phyloP scores from a whole-genome alignment of 2,113 vertebrate species.

The Dasyurus viverrinus region DNA sequence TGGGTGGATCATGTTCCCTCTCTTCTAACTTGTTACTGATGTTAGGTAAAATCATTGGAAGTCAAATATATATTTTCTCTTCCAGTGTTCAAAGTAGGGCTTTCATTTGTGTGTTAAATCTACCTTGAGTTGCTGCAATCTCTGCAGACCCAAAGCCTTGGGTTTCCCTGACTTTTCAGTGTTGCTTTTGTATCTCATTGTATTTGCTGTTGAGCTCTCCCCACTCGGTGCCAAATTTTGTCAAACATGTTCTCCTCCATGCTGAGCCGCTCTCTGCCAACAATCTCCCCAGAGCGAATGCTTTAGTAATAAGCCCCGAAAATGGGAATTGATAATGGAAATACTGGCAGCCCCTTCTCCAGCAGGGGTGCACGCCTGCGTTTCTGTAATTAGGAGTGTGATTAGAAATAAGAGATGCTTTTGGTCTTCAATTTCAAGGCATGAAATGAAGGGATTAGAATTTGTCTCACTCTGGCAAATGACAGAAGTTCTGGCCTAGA shows the following conservation, averaged over 20 bases:
- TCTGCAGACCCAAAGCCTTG: conserved; percentile 17
- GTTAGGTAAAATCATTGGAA: conserved; percentile 63
- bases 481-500: conserved; percentile 29
- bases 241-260: conserved; percentile 66
- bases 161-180: conserved; percentile 54
- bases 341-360: conserved; percentile 52
- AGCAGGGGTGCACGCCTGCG: conserved; percentile 29
- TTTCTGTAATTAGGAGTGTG: conserved; percentile 70
- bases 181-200: conserved; percentile 71
- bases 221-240: conserved; percentile 65
- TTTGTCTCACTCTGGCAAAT: conserved; percentile 67
- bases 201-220: conserved; percentile 68
- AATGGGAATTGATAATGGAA: conserved; percentile 67
- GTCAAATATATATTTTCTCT: conserved; percentile 52
- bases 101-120: conserved; percentile 55
- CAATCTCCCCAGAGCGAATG: conserved; percentile 52
- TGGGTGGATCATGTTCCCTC: conserved; percentile 1
- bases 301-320: conserved; percentile 69
- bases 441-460: conserved; percentile 61
- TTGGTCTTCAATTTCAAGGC: conserved; percentile 68
- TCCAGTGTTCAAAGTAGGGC: not conserved
- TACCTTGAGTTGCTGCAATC: conserved; percentile 28
- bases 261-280: conserved; percentile 58
- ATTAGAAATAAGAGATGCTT: conserved; percentile 67
- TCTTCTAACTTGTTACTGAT: not conserved